Base-by-base conservation (phyloP, 37 sponge, comb jelly and placozoan species). In the Chondrilla cf. caribensis region DNA sequence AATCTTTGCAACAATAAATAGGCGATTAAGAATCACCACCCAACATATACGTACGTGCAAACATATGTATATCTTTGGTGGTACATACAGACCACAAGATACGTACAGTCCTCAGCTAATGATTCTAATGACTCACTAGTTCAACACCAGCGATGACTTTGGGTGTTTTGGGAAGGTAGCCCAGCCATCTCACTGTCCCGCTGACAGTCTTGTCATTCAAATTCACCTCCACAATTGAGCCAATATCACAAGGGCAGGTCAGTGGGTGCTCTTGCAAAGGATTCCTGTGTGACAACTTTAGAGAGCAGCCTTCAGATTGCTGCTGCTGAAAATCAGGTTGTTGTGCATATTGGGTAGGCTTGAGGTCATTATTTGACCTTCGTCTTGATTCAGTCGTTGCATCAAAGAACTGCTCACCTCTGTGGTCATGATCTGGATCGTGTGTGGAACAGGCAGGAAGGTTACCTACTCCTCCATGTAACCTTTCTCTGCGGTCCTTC, bases 121-220 rank as follows among this genome's bases (percentile, higher is more conserved):
- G n/a, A n/a, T n/a, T n/a, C n/a, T n/a, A n/a, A 21, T 38, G 3
- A 40, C 82, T 78, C 64, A 89, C 89, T 77, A 84, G 32, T 85
- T 85, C 89, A 1, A 88, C 41, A 71, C 89, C 89, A 81, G 89
- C 84, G 17, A 88, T 43, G 9, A 3, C 25, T 42, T 38, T 58
- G 8, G 37, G 31, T n/a, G 42, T 47, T 28, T 32, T 77, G 31
- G 89, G 84, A 22, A 88, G 22, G 0, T 1, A 28, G 15, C 89
- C 89, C 35, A 84, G 70, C 89, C 89, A 88, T 5, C 60, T 57
- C 24, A 88, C 70, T 21, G 25, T 55, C 18, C 89, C n/a, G n/a
- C n/a, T n/a, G n/a, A n/a, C n/a, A n/a, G n/a, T n/a, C n/a, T n/a
- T n/a, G n/a, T n/a, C n/a, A n/a, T n/a, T n/a, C n/a, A n/a, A n/a